Percentiles rank a stretch among this genome's conserved stretches.
Conservation (phyloP, 2,797 vertebrate genomes). For the Parotocinclus haroldoi region DNA sequence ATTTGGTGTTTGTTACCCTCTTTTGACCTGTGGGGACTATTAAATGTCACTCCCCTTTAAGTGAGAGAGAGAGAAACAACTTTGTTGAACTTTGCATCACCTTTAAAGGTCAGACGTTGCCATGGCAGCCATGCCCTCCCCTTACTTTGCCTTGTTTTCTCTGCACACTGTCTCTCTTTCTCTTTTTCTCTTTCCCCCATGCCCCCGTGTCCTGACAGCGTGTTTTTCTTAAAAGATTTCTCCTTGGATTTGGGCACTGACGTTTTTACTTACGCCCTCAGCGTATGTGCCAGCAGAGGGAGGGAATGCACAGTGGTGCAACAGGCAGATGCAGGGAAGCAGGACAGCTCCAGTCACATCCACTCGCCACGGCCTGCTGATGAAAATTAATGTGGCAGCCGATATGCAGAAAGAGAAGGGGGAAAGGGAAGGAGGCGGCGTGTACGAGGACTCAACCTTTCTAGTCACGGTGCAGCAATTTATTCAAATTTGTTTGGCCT, state of each 20-base stretch:
- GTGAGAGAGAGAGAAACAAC: constrained; percentile 72
- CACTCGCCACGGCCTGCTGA: constrained; percentile 49
- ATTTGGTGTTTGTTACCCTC: constrained; percentile 75
- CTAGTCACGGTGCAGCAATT: constrained; percentile 62
- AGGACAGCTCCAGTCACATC: constrained; percentile 52
- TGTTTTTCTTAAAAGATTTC: constrained; percentile 55
- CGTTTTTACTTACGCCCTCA: constrained; percentile 64
- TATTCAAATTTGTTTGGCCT: constrained; percentile 70
- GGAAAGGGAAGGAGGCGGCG: constrained; percentile 14
- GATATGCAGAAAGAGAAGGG: constrained; percentile 50
- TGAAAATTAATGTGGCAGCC: constrained; percentile 62
- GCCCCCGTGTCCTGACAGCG: constrained; percentile 33
- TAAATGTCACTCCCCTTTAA: constrained; percentile 76
- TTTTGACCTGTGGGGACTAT: constrained; percentile 73
- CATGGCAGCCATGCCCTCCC: constrained; percentile 52
- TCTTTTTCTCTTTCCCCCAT: constrained; percentile 3
- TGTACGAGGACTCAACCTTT: constrained; percentile 57
- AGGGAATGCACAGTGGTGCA: constrained; percentile 37
- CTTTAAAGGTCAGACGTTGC: constrained; percentile 71
- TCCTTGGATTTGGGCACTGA: constrained; percentile 57
- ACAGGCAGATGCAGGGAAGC: constrained; percentile 41
- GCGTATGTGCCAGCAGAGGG: constrained; percentile 28
- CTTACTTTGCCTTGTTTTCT: constrained; percentile 27
- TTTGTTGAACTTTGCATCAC: constrained; percentile 70
- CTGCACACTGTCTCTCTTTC: constrained; percentile 18